Base-by-base conservation (phyloP, 2,113 vertebrate species). In the Nesoenas mayeri region DNA sequence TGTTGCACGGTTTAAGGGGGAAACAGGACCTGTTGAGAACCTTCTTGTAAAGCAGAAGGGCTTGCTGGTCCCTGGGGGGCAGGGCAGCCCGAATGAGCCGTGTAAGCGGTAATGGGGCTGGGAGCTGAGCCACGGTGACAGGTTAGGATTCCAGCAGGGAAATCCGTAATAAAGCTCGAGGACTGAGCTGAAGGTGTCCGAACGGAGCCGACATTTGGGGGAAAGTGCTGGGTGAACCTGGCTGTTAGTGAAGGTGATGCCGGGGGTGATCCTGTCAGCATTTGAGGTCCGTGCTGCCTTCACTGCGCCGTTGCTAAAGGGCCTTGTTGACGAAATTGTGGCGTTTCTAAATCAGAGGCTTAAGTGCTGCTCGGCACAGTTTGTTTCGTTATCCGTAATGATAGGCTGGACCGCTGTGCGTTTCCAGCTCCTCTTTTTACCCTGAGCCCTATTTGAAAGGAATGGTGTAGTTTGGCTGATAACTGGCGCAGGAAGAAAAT, bases 371-470 rank as follows among this genome's bases (percentile, higher is more conserved):
- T 75, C 15, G 2, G 65, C 77, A 54, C 34, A 60, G 57, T 69
- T 84, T 81, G 56, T 90, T 87, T 81, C 1, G 0, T 69, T 91
- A 77, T 69, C 91, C 53, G 6, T 84, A 84, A 91, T 47, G 82
- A 74, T 5, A 65, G 71, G 56, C 56, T 82, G 91, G 53, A 36
- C 40, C 51, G 61, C 57, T 2, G 7, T 18, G 73, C 21, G 10
- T 88, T 95, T 73, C 78, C 72, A 93, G 70, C 53, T 60, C 9
- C 18, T 48, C 29, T 32, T 61, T 88, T 91, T 9, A 86, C 66
- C 66, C 80, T 81, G 69, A 85, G 81, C 88, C 15, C 5, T 12
- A 9, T 89, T 87, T 95, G 83, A 93, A 92, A 91, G 91, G 79
- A 34, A 15, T 79, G 72, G 77, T 92, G 60, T 70, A 67, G 78